Conservation (phyloP, 2,888 invertebrate genomes). For the Agrilus biguttatus region DNA sequence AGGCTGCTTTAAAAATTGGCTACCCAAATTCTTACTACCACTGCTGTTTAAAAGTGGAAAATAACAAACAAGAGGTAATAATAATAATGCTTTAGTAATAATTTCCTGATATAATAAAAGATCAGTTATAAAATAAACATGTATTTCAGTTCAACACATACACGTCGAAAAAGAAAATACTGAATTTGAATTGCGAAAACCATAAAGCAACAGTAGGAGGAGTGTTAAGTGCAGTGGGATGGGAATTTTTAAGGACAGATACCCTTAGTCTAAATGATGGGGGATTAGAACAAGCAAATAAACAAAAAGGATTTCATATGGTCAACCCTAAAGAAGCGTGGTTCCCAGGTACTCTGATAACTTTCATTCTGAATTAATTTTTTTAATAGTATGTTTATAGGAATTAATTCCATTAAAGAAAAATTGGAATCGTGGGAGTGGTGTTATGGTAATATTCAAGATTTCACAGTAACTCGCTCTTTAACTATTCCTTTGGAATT, state of each 20-base stretch:
- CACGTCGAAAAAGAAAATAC: constrained; percentile 37
- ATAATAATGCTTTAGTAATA: too few relatives aligned
- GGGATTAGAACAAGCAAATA: constrained; percentile 52
- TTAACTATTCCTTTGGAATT: constrained; percentile 38
- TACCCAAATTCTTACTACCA: constrained; percentile 90
- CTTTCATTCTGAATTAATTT: not conserved
- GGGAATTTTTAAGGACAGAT: constrained; percentile 67
- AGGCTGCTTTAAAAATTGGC: constrained; percentile 87
- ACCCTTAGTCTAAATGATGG: constrained; percentile 55
- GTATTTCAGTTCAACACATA: too few relatives aligned
- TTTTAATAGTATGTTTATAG: constrained; percentile 26
- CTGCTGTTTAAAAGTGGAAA: constrained; percentile 79
- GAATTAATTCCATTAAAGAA: constrained; percentile 53
- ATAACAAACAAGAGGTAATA: not conserved
- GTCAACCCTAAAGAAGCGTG: constrained; percentile 77
- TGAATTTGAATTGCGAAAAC: constrained; percentile 68
- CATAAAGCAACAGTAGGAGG: constrained; percentile 53
- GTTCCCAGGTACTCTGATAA: constrained; percentile 54
- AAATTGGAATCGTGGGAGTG: constrained; percentile 73
- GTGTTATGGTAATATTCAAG: constrained; percentile 77
- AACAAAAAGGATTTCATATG: constrained; percentile 72
- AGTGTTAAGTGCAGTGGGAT: constrained; percentile 65
- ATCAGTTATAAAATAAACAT: too few relatives aligned
- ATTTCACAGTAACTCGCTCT: constrained; percentile 56
- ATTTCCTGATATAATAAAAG: too few relatives aligned